Evolutionary conservation across 1,140 invertebrate genomes (phyloP), one percentile per base, ranked within the genome.

Genomic region (Formica exsecta): DNA sequence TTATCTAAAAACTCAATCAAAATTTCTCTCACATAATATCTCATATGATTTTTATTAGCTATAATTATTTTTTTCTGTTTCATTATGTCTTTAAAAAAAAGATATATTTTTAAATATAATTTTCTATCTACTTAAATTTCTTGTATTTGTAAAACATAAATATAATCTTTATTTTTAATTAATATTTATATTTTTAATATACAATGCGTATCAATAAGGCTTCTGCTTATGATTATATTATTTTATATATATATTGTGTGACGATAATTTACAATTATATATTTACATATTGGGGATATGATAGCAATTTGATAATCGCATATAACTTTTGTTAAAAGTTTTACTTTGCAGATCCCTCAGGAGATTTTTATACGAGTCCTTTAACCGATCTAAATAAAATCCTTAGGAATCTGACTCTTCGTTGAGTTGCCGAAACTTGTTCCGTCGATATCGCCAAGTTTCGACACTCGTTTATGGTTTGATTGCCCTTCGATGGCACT

Each of bases 401-500:
- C 79, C 73, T 16, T 64, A 76, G 81, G 76, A 83, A 86, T 77
- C 88, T 22, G 66, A 41, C 36, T 70, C 74, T 66, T 70, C 54
- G 29, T 38, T 74, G 51, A 36, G 11, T 9, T 65, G 11, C 32
- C 48, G 66, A 92, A 92, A 92, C 90, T 92, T 92, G 79, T 80
- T 65, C 36, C 44, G 36, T 75, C 38, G 86, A 86, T 79, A 75
- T 77, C 19, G 54, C 38, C 85, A 93, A 93, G 86, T 93, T 70
- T 76, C 79, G 76, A 86, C 85, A 75, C 38, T 90, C 90, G 91
- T 95, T 95, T 95, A 95, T 95, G 92, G 94, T 94, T 94, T 94
- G 84, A 94, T 93, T 94, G 91, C 93, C 91, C 92, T 94, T 92
- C 85, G 88, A 95, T 94, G 93, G 94, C 90, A 95, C 94, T 95